phyloP scores from a whole-genome alignment of 2,797 vertebrate genomes.

The Chelmon rostratus region DNA sequence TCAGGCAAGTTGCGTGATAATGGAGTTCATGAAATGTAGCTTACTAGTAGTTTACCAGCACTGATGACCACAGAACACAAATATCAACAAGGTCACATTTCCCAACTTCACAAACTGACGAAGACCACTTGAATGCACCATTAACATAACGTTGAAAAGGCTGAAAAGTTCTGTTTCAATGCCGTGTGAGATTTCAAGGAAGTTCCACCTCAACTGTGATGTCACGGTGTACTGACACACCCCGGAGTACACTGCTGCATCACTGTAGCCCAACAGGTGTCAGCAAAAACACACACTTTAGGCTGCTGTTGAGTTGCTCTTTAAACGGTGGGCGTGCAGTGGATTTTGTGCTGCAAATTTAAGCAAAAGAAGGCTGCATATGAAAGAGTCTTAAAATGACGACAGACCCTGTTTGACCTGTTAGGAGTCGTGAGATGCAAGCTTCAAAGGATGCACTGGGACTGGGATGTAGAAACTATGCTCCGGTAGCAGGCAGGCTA shows the following conservation, averaged over 20 bases:
- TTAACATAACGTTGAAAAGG: not conserved
- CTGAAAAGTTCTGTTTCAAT: not conserved
- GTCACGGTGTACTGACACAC: not conserved
- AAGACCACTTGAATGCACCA: slow-evolving; percentile 33
- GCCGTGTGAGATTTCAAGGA: slow-evolving; percentile 5
- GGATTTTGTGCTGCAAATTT: not conserved
- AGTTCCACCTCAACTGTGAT: not conserved
- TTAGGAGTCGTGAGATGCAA: not conserved
- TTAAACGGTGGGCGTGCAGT: not conserved
- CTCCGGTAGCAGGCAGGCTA: not conserved
- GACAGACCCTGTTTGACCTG: not conserved
- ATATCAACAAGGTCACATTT: slow-evolving; percentile 6
- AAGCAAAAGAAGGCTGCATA: not conserved
- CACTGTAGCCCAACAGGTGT: not conserved
- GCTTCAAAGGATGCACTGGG: slow-evolving; percentile 14
- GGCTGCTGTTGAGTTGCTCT: not conserved
- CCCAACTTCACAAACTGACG: not conserved
- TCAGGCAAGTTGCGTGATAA: not conserved
- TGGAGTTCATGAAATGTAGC: slow-evolving; percentile 22
- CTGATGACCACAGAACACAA: slow-evolving; percentile 14
- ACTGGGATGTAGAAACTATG: not conserved
- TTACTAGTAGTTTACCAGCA: slow-evolving; percentile 11
- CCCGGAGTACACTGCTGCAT: not conserved
- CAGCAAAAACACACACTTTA: not conserved
- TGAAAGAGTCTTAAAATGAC: slow-evolving; percentile 1